Base-by-base conservation (phyloP, 2,888 invertebrate species). In the Acronicta psi region DNA sequence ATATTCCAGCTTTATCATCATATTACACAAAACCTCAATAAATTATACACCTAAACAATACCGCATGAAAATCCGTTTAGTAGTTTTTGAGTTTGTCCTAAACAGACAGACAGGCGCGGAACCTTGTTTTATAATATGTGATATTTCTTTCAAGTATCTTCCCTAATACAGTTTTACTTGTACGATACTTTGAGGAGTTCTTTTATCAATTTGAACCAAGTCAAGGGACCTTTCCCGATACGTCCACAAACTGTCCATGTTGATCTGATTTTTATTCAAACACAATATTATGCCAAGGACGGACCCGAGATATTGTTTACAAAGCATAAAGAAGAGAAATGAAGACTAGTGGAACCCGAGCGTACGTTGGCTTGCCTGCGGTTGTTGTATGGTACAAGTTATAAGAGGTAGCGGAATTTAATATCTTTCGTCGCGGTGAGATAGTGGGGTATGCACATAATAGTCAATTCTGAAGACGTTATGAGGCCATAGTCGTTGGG, bases 301-400 rank as follows among this genome's bases (percentile, higher is more conserved):
- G 59, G 59, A 51, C 67, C 56, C 50, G 50, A 71, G 75, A 69
- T 75, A 73, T 81, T 87, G 85, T 87, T 85, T 85, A 83, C 83
- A 81, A 79, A 82, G 80, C 82, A 85, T 84, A 83, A 83, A 85
- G 80, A 82, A 81, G 77, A 83, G 80, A 78, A 86, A 84, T 84
- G 83, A 83, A 78, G 79, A 77, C 81, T 77, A 76, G 83, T 75
- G 77, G 64, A 64, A 75, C 79, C 68, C 69, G 63, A 80, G 72
- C 79, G 80, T 82, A 81, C 76, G 81, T 67, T 78, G 67, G 75
- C 68, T 77, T 63, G 81, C 74, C 80, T 75, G 81, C 59, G 77
- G 80, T 77, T 65, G 55, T 37, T 2, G 56, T 58, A 13, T 65
- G 79, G 80, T 29, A 0, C 54, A 76, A 74, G 45, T 9, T 0